A percentile compares a stretch with the other conserved stretches of the same genome.
Conservation (phyloP, 2,797 vertebrate species). For the Loris lydekkerianus region DNA sequence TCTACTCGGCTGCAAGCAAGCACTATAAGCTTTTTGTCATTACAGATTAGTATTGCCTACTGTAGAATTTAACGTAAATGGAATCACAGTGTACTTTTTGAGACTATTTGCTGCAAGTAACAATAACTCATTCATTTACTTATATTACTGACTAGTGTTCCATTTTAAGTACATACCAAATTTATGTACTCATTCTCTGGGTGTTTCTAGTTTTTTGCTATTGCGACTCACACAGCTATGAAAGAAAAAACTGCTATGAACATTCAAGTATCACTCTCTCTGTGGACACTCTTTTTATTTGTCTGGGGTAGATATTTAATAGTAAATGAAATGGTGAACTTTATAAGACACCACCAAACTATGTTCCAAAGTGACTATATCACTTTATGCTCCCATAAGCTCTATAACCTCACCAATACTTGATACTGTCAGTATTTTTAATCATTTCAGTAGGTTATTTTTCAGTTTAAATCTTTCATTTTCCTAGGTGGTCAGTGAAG, state of each 20-base stretch:
- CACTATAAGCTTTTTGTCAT: constrained; percentile 12
- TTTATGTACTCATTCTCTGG: background rate
- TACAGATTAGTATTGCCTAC: background rate
- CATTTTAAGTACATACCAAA: background rate
- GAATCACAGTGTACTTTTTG: background rate
- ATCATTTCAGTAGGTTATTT: background rate
- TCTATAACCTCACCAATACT: background rate
- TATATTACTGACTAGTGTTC: background rate
- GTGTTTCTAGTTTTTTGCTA: background rate
- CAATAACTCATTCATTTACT: background rate
- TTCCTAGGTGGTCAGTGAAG: background rate
- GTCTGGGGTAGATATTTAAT: background rate
- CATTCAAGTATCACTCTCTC: constrained; percentile 13
- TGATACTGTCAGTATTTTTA: background rate
- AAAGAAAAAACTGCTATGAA: background rate
- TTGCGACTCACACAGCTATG: background rate
- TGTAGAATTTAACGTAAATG: constrained; percentile 38
- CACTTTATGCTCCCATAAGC: background rate
- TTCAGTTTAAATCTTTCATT: constrained; percentile 4
- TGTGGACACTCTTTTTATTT: constrained; percentile 1
- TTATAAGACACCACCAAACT: background rate
- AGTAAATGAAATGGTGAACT: background rate
- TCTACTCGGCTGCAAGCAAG: background rate
- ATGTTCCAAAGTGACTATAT: background rate
- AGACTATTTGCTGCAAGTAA: background rate